These are phyloP conservation scores for Pogonocherus hispidulus DNA, from an alignment of 2,888 invertebrate species.

Conservation along the genomic window DNA sequence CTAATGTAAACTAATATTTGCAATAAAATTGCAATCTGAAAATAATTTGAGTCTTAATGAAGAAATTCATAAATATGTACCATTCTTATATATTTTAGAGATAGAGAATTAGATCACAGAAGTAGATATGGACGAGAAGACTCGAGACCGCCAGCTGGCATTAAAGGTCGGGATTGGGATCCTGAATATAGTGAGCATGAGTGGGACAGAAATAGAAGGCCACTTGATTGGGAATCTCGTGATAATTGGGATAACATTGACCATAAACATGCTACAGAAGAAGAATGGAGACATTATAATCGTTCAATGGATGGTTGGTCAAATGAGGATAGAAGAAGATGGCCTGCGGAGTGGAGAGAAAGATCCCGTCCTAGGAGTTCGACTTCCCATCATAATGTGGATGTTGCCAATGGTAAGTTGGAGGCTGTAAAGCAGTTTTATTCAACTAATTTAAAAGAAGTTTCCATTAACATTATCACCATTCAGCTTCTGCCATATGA, in stretches of 20 bases:
- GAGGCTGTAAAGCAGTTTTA: too few relatives aligned
- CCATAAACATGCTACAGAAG: constrained; percentile 62
- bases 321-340: constrained; percentile 72
- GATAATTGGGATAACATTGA: constrained; percentile 65
- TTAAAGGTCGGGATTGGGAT: constrained; percentile 65
- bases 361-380: constrained; percentile 69
- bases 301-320: constrained; percentile 64
- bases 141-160: constrained; percentile 46
- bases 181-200: constrained; percentile 68
- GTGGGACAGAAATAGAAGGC: constrained; percentile 70
- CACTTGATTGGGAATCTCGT: constrained; percentile 70
- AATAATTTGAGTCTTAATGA: too few relatives aligned
- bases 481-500: too few relatives aligned
- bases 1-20: too few relatives aligned
- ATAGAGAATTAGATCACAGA: constrained; percentile 61
- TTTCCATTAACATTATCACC: too few relatives aligned
- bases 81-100: constrained; percentile 34
- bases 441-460: too few relatives aligned
- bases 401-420: constrained; percentile 36
- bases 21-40: too few relatives aligned
- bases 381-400: constrained; percentile 62
- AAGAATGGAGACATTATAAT: constrained; percentile 66
- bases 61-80: too few relatives aligned
- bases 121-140: constrained; percentile 45
- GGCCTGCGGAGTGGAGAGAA: constrained; percentile 62